phyloP scores from a whole-genome alignment of 1,140 invertebrate genomes.

The Ceratoteleas bidentatus region DNA sequence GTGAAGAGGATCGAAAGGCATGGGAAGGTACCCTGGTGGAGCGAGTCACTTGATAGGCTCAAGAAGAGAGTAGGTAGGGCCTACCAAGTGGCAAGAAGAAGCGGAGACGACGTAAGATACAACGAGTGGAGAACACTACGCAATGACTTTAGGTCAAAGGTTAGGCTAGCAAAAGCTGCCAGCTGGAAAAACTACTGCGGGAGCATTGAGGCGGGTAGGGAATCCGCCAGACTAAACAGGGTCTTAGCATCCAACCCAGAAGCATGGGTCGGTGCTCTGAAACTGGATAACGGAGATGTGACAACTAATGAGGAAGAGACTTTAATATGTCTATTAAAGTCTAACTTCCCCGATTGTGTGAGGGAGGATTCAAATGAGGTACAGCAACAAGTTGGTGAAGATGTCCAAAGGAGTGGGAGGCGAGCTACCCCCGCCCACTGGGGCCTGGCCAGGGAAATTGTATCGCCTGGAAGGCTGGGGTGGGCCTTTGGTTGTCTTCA shows the following conservation, averaged over 20 bases:
- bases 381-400: neutral
- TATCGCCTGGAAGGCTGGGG: neutral
- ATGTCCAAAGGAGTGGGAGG: neutral
- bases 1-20: too few species aligned
- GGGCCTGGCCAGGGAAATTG: neutral
- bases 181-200: constrained; percentile 6
- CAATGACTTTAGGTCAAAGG: neutral
- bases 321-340: neutral
- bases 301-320: constrained; percentile 3
- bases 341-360: neutral
- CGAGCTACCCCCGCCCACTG: neutral
- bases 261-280: neutral
- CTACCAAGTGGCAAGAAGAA: neutral
- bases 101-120: neutral
- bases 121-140: neutral
- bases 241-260: constrained; percentile 4
- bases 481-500: neutral
- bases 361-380: neutral
- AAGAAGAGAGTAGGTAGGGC: constrained; percentile 3
- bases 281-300: neutral
- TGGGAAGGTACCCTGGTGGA: neutral
- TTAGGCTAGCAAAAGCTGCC: neutral
- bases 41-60: neutral
- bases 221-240: neutral
- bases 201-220: neutral